Evolutionary conservation across 2,113 vertebrate genomes (phyloP), one percentile per base, ranked within the genome.

Genomic region (Sinocyclocheilus rhinocerous): DNA sequence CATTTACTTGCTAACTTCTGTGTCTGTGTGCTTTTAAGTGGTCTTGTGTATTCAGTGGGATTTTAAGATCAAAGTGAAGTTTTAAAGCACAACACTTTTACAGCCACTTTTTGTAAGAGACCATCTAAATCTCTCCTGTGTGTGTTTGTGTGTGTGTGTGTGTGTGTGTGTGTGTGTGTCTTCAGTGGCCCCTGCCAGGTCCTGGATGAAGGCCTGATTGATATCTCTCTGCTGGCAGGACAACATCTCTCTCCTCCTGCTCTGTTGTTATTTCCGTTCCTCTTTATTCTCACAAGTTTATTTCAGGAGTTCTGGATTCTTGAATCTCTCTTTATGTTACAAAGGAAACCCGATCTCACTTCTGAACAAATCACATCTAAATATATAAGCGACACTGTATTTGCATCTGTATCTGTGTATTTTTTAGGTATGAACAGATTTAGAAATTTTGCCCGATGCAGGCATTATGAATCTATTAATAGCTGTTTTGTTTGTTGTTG

Each of bases 161-260:
- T 45, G 15, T 33, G 65, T 33, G 29, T 69, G 15, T 70, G 69
- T 22, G 18, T 39, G 18, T 72, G 36, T 61, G 20, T 81, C 20
- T 45, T 45, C 59, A 65, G 42, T 2, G 24, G 80, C 15, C 52
- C 76, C 65, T 72, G 63, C 48, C 63, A 70, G 81, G 13, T 55
- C 45, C 61, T 83, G 45, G 42, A 70, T 70, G 48, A 83, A 83
- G 26, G 18, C 65, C 67, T 83, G 81, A 83, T 83, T 83, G 81
- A 83, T 48, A 83, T 72, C 45, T 57, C 81, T 70, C 45, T 55
- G 48, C 45, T 83, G 65, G 65, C 81, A 83, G 48, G 45, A 55
- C 24, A 50, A 72, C 81, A 50, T 22, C 48, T 83, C 65, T 83
- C 63, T 72, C 48, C 67, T 55, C 48, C 48, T 36, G 81, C 24